Percentiles rank a stretch among this genome's conserved stretches.
phyloP scores from a whole-genome alignment of 2,888 invertebrate species.

The Lasioglossum oenotherae region DNA sequence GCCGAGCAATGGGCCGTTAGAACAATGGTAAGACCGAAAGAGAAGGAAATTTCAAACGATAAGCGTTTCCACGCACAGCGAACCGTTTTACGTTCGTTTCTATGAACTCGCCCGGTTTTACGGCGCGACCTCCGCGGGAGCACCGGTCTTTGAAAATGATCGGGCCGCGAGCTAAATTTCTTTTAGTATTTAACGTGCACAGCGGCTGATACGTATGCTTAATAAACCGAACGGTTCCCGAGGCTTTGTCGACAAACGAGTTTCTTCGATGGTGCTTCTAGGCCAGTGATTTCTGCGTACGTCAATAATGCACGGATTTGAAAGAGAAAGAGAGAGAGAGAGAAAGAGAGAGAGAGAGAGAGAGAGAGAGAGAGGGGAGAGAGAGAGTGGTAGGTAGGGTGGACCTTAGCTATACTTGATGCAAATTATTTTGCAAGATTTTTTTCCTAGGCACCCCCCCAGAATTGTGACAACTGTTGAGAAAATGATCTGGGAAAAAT shows the following conservation, averaged over 20 bases:
- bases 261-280: background rate
- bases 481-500: too few relatives aligned
- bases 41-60: slow-evolving; percentile 65
- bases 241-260: slow-evolving; percentile 31
- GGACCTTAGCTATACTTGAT: too few relatives aligned
- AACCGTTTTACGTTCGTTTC: slow-evolving; percentile 62
- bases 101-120: slow-evolving; percentile 57
- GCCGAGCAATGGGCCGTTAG: slow-evolving; percentile 52
- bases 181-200: slow-evolving; percentile 50
- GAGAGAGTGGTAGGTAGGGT: too few relatives aligned
- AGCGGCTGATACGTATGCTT: slow-evolving; percentile 26
- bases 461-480: too few relatives aligned
- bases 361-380: background rate
- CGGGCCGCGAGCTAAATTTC: slow-evolving; percentile 50
- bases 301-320: background rate
- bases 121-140: background rate
- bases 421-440: too few relatives aligned
- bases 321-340: background rate
- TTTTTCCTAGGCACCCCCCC: too few relatives aligned
- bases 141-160: slow-evolving; percentile 49
- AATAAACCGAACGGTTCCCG: slow-evolving; percentile 13
- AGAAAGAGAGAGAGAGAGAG: background rate
- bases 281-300: background rate
- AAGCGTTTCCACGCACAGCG: slow-evolving; percentile 63
- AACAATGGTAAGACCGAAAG: slow-evolving; percentile 61